Evolutionary conservation across 1,140 invertebrate species (phyloP).

Genomic region (Thrips palmi): DNA sequence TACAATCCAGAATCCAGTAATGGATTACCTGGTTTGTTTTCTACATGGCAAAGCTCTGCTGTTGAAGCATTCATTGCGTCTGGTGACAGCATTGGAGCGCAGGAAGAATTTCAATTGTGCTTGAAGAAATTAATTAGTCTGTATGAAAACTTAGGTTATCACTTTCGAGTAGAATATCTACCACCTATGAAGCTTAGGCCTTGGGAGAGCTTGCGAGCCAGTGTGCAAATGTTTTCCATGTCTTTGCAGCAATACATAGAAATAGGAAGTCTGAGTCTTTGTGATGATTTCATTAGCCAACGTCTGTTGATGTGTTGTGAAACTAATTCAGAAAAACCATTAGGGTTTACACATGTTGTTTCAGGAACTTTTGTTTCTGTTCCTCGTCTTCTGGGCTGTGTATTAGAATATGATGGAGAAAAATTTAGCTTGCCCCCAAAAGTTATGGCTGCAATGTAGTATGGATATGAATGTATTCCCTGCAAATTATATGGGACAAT

Average conservation of each 20-base stretch:
- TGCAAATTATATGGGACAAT: no score
- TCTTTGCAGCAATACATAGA: slow-evolving; percentile 35
- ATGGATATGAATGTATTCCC: no score
- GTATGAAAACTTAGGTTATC: slow-evolving; percentile 35
- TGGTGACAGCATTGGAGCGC: slow-evolving; percentile 22
- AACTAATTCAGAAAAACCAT: slow-evolving; percentile 26
- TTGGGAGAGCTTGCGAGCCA: slow-evolving; percentile 37
- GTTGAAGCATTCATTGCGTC: slow-evolving; percentile 33
- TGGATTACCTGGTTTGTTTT: slow-evolving; percentile 30
- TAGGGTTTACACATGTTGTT: slow-evolving; percentile 34
- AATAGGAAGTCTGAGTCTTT: slow-evolving; percentile 40
- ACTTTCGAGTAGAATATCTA: slow-evolving; percentile 35
- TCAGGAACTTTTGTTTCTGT: slow-evolving; percentile 41
- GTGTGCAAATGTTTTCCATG: slow-evolving; percentile 45
- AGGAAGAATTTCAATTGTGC: slow-evolving; percentile 27
- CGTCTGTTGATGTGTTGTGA: slow-evolving; percentile 37
- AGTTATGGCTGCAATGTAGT: no score
- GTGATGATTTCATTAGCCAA: slow-evolving; percentile 44
- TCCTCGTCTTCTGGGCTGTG: slow-evolving; percentile 39
- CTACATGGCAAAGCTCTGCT: slow-evolving; percentile 37
- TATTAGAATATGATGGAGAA: no score
- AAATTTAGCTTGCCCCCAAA: no score
- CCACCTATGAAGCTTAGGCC: slow-evolving; percentile 30
- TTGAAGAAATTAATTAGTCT: slow-evolving; percentile 25
- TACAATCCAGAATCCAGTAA: slow-evolving; percentile 29